These are phyloP conservation scores for Acrobasis suavella DNA, from an alignment of 2,888 invertebrate species.

Conservation along the genomic window DNA sequence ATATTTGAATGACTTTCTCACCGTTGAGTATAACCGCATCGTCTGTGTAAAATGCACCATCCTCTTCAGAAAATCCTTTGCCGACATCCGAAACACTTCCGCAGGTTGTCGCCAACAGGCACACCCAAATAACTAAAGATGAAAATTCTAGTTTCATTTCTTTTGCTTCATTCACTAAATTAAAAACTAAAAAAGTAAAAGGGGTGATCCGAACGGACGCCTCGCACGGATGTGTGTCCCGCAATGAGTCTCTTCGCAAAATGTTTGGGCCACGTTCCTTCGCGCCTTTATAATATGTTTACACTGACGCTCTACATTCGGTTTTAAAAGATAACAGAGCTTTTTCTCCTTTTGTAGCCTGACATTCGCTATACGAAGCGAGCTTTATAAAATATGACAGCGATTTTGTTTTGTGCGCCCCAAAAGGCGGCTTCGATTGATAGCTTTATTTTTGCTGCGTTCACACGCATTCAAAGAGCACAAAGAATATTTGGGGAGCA, in stretches of 20 bases:
- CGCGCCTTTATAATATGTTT: constrained; percentile 78
- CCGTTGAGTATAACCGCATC: constrained; percentile 78
- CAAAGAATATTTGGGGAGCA: constrained; percentile 52
- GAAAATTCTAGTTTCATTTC: constrained; percentile 57
- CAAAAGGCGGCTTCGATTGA: constrained; percentile 53
- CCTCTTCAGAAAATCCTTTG: constrained; percentile 64
- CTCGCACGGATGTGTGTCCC: constrained; percentile 68
- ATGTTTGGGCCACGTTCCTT: constrained; percentile 65
- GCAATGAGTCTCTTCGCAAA: constrained; percentile 76
- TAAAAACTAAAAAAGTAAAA: constrained; percentile 31
- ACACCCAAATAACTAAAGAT: constrained; percentile 54
- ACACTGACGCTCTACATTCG: constrained; percentile 72
- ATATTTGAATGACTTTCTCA: constrained; percentile 43
- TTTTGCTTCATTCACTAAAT: constrained; percentile 51
- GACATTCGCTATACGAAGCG: constrained; percentile 56
- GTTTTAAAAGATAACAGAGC: constrained; percentile 74
- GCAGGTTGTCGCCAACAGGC: constrained; percentile 53
- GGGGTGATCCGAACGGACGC: constrained; percentile 40
- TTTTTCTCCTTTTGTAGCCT: constrained; percentile 74
- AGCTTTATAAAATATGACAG: constrained; percentile 66
- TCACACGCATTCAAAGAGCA: constrained; percentile 44
- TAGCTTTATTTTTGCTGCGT: constrained; percentile 51
- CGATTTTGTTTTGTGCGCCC: constrained; percentile 52
- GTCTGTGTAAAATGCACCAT: constrained; percentile 70
- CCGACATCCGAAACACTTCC: constrained; percentile 56